Evolutionary conservation across 2,888 invertebrate species (phyloP).

Genomic region (Epirrhoe alternata): DNA sequence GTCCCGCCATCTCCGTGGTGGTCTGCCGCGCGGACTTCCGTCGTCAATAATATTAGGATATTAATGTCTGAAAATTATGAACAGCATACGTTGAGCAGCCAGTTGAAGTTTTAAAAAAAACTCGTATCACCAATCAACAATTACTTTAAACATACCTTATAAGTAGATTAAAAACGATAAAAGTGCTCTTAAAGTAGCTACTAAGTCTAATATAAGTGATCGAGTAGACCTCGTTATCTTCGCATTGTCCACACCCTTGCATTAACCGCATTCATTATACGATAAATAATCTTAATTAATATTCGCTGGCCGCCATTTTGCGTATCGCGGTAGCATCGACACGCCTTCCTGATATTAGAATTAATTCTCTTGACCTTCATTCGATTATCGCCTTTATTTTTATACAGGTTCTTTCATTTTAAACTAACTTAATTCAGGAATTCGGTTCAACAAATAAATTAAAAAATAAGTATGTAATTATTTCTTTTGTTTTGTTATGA

Average conservation of each 20-base stretch:
- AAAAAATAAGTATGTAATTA: no score
- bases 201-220: slow-evolving; percentile 31
- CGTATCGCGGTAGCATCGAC: slow-evolving; percentile 70
- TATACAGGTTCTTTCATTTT: no score
- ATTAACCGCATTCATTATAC: slow-evolving; percentile 55
- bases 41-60: no score
- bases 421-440: no score
- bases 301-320: slow-evolving; percentile 65
- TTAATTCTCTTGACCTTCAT: slow-evolving; percentile 47
- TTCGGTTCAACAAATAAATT: no score
- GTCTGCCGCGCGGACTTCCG: no score
- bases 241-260: slow-evolving; percentile 49
- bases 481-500: no score
- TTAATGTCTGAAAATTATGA: no score
- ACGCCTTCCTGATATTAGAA: slow-evolving; percentile 67
- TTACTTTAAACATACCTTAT: slow-evolving; percentile 20
- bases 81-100: no score
- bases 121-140: slow-evolving; percentile 2
- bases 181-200: slow-evolving; percentile 12
- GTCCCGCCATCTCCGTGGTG: no score
- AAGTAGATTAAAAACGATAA: slow-evolving; percentile 27
- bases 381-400: slow-evolving; percentile 47
- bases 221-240: slow-evolving; percentile 36
- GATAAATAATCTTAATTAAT: slow-evolving; percentile 70
- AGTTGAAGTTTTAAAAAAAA: no score